A percentile compares a stretch with the other conserved stretches of the same genome.
These are phyloP conservation scores for Molorchus minor DNA, from an alignment of 2,888 invertebrate species.

Conservation along the genomic window DNA sequence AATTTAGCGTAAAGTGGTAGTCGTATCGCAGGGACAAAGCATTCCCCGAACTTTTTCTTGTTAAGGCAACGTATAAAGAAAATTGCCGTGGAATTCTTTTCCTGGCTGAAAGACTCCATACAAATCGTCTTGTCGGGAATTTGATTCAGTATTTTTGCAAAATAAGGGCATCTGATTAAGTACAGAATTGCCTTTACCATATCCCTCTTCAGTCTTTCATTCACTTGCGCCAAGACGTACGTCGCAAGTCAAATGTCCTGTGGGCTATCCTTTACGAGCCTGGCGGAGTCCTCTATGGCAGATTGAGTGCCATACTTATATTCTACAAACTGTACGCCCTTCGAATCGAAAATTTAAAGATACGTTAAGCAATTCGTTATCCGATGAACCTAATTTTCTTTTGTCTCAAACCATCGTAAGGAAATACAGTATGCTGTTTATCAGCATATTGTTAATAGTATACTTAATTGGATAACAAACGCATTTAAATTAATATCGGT, in stretches of 20 bases:
- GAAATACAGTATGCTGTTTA: too few species aligned
- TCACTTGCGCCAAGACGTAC: conserved; percentile 13
- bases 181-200: conserved; percentile 32
- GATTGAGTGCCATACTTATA: conserved; percentile 21
- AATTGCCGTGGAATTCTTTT: conserved; percentile 47
- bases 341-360: too few species aligned
- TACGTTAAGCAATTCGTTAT: too few species aligned
- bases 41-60: conserved; percentile 27
- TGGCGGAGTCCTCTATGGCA: conserved; percentile 5
- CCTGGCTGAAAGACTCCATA: conserved; percentile 52
- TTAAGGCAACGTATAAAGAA: conserved; percentile 48
- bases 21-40: conserved; percentile 25
- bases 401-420: too few species aligned
- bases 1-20: conserved; percentile 20
- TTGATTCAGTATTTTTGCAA: conserved; percentile 48
- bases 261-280: conserved; percentile 14
- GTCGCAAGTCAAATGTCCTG: conserved; percentile 13
- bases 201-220: conserved; percentile 5
- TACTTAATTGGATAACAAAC: too few species aligned
- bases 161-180: conserved; percentile 43
- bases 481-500: too few species aligned
- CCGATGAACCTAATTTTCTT: too few species aligned
- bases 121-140: conserved; percentile 55
- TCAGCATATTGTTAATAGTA: too few species aligned
- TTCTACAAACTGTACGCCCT: neutral